phyloP scores from a whole-genome alignment of 30 jellyfish, hydroid and myxozoan genomes.

The Clytia hemisphaerica region DNA sequence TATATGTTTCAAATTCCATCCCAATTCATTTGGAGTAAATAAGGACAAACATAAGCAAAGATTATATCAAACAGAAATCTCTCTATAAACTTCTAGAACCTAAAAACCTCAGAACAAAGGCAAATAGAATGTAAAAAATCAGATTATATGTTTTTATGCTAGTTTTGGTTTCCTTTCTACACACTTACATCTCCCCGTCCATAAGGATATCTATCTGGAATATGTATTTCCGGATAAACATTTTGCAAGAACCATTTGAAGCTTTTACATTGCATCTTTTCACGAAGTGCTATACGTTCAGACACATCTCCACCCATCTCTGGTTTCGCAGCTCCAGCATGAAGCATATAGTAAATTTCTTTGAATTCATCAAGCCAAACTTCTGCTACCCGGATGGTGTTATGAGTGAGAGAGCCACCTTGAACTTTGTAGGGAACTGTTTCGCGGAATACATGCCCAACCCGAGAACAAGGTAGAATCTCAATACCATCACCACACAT shows the following conservation, averaged over 20 bases:
- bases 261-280: conserved; percentile 62
- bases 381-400: conserved; percentile 96
- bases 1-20: no score
- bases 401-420: conserved; percentile 85
- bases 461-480: conserved; percentile 94
- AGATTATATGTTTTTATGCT: no score
- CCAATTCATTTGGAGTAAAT: no score
- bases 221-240: conserved; percentile 82
- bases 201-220: conserved; percentile 81
- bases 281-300: conserved; percentile 60
- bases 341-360: conserved; percentile 75
- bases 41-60: no score
- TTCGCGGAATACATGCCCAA: conserved; percentile 98
- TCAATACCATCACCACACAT: conserved; percentile 99
- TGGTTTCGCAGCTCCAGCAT: conserved; percentile 70
- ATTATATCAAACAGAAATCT: no score
- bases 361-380: conserved; percentile 98
- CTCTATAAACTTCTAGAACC: no score
- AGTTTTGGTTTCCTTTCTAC: no score
- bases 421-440: conserved; percentile 93
- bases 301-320: conserved; percentile 92
- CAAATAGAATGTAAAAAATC: no score
- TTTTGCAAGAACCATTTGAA: conserved; percentile 94
- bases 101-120: no score
- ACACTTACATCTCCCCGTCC: conserved; percentile 96